Conservation (phyloP, 2,888 invertebrate species). For the Endotricha flammealis region DNA sequence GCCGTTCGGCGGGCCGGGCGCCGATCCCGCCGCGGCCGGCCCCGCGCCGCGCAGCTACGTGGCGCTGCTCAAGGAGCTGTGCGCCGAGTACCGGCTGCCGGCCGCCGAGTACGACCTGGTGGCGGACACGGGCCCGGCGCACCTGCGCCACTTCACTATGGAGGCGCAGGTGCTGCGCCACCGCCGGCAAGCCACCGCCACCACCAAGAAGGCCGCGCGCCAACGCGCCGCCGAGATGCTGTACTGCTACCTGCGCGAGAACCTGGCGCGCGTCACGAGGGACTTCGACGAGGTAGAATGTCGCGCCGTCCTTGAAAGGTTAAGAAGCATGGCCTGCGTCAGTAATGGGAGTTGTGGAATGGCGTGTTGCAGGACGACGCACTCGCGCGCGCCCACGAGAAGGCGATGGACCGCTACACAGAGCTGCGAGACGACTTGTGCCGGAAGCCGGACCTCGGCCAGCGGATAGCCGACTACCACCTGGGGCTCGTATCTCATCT, state of each 20-base stretch:
- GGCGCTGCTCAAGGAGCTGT: constrained; percentile 63
- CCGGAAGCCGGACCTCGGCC: constrained; percentile 47
- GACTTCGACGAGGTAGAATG: constrained; percentile 57
- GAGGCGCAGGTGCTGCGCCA: constrained; percentile 75
- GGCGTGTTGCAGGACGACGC: constrained; percentile 46
- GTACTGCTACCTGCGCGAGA: constrained; percentile 52
- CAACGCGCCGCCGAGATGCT: constrained; percentile 77
- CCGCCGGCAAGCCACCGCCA: constrained; percentile 72
- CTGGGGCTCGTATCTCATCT: constrained; percentile 37
- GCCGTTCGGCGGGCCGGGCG: constrained; percentile 1
- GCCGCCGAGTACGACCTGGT: constrained; percentile 73
- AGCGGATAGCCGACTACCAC: constrained; percentile 49
- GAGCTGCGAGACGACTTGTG: constrained; percentile 27
- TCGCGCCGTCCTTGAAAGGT: neutral
- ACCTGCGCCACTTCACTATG: constrained; percentile 80
- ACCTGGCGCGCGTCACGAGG: constrained; percentile 44
- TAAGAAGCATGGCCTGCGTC: neutral
- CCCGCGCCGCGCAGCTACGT: constrained; percentile 23
- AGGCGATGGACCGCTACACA: constrained; percentile 46
- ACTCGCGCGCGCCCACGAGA: constrained; percentile 48
- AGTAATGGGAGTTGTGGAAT: no score
- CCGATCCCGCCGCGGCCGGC: constrained; percentile 6
- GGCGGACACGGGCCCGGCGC: constrained; percentile 82
- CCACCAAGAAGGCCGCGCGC: constrained; percentile 82
- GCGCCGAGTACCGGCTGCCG: constrained; percentile 68